Evolutionary conservation across 2,113 vertebrate species (phyloP), one percentile per base, ranked within the genome.

Genomic region (Lasiurus borealis): DNA sequence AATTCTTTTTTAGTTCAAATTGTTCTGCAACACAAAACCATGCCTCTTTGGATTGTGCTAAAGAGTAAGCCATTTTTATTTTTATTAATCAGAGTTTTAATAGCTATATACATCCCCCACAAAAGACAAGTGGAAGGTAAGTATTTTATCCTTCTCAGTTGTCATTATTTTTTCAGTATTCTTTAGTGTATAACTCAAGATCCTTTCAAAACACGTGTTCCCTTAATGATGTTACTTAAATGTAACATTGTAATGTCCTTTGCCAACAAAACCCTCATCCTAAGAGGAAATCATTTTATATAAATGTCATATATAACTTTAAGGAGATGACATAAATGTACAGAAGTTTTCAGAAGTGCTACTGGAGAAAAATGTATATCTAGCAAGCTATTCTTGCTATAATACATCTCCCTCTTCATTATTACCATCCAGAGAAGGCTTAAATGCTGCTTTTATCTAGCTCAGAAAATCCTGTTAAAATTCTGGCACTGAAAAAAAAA

Each of bases 321-420:
- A 95, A 97, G 44, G 94, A 97, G 44, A 64, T 88, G 95, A 83
- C 77, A 97, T 50, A 89, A 88, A 95, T 52, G 88, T 23, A 46
- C 48, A 59, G 59, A 98, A 98, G 97, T 98, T 98, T 97, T 59
- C 54, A n/a, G 54, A 97, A 97, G 92, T 87, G 50, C 40, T 77
- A 48, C 1, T 88, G 11, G 73, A 92, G 85, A 76, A 97, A 77
- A 46, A 92, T 23, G 12, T 62, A 19, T 2, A 8, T 36, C 14
- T 75, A 90, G 40, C 1, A 68, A 97, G 90, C 64, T 84, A 40
- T 66, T 89, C 71, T 21, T 88, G 59, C 27, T 91, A 18, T 48
- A 91, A 69, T 85, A 66, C 54, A 10, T 92, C 84, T 91, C 88
- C 80, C 52, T 52, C 73, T 64, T n/a, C 72, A 16, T 15, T 78